Evolutionary conservation across 1,140 invertebrate genomes (phyloP).

Genomic region (Maniola jurtina): DNA sequence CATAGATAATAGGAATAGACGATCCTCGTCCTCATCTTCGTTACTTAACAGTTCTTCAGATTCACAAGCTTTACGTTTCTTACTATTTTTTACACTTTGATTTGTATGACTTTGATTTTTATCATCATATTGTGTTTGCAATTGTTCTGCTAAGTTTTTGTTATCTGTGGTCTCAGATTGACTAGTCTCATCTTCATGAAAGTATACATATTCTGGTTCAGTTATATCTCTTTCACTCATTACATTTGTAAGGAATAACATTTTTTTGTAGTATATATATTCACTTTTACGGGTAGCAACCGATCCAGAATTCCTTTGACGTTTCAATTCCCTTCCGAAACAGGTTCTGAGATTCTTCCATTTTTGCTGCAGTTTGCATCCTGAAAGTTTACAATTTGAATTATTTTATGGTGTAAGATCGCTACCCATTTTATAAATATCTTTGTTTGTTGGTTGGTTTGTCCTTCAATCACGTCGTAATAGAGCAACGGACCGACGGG

Average conservation of each 20-base stretch:
- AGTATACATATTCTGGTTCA: slow-evolving; percentile 27
- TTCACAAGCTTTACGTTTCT: slow-evolving; percentile 20
- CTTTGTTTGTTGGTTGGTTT: too few species aligned
- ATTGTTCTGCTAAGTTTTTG: too few species aligned
- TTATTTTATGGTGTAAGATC: too few species aligned
- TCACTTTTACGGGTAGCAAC: slow-evolving; percentile 34
- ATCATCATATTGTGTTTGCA: background rate
- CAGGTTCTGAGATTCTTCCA: slow-evolving; percentile 37
- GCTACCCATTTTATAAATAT: too few species aligned
- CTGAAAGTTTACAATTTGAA: slow-evolving; percentile 22
- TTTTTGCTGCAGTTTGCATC: slow-evolving; percentile 27
- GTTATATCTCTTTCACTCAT: slow-evolving; percentile 24
- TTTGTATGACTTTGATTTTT: background rate
- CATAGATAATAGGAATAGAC: slow-evolving; percentile 35
- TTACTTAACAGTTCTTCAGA: slow-evolving; percentile 28
- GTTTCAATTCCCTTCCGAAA: slow-evolving; percentile 33
- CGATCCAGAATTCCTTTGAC: slow-evolving; percentile 34
- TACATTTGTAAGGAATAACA: slow-evolving; percentile 34
- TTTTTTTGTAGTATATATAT: slow-evolving; percentile 38
- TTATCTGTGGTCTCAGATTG: background rate
- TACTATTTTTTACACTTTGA: background rate
- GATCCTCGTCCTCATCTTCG: slow-evolving; percentile 33
- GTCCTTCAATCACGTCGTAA: too few species aligned
- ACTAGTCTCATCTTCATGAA: slow-evolving; percentile 2
- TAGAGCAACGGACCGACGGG: too few species aligned